Conservation (phyloP, 2,888 invertebrate species). For the Congeria kusceri region DNA sequence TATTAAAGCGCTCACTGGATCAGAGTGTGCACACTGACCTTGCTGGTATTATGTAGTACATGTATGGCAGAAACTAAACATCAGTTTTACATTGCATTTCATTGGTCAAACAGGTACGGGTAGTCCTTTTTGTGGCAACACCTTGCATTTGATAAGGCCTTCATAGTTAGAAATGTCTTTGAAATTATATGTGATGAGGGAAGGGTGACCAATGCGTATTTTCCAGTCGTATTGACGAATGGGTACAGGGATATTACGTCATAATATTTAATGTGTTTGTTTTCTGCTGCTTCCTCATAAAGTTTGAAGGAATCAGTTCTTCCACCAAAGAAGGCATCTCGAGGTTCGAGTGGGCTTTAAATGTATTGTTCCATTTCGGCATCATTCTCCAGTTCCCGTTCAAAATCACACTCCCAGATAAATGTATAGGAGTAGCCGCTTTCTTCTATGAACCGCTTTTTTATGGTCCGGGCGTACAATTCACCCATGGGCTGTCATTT, state of each 20-base stretch:
- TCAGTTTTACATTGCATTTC: slow-evolving; percentile 75
- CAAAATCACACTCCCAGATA: slow-evolving; percentile 54
- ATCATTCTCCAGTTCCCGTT: slow-evolving; percentile 46
- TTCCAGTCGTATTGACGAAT: slow-evolving; percentile 66
- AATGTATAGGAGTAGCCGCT: slow-evolving; percentile 23
- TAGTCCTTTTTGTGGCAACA: slow-evolving; percentile 71
- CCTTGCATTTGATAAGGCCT: slow-evolving; percentile 73
- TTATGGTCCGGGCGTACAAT: slow-evolving; percentile 31
- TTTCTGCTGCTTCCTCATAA: slow-evolving; percentile 50
- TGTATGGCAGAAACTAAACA: slow-evolving; percentile 82
- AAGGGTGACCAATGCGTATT: slow-evolving; percentile 71
- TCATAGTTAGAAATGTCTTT: slow-evolving; percentile 62
- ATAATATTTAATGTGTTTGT: slow-evolving; percentile 68
- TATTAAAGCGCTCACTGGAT: slow-evolving; percentile 29
- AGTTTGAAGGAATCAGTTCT: slow-evolving; percentile 70
- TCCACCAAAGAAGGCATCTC: slow-evolving; percentile 78
- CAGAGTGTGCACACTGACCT: slow-evolving; percentile 24
- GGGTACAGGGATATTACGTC: slow-evolving; percentile 75
- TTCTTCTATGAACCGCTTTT: slow-evolving; percentile 24
- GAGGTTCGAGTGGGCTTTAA: slow-evolving; percentile 62
- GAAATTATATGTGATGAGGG: slow-evolving; percentile 69
- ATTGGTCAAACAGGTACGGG: slow-evolving; percentile 79
- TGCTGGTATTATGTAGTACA: slow-evolving; percentile 38
- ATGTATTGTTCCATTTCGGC: slow-evolving; percentile 52
- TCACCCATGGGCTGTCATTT: slow-evolving; percentile 23